Evolutionary conservation across 64 coral and sea anemone genomes (phyloP).

Genomic region (Cladopsammia gracilis): DNA sequence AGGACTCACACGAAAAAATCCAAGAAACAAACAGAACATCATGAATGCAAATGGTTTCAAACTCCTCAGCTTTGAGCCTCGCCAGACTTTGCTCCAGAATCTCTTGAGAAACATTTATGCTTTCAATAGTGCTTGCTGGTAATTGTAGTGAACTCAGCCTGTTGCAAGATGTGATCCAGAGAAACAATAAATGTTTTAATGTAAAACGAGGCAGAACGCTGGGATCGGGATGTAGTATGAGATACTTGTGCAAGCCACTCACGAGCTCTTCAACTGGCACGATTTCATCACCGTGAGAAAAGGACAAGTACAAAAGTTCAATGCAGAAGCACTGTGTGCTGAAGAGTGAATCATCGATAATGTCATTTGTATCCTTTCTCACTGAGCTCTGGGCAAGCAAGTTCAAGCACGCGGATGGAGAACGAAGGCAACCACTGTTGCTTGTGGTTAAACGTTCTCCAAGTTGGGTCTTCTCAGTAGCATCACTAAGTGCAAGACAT

Average conservation of each 20-base stretch:
- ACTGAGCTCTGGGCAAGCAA: constrained; percentile 73
- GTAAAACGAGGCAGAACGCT: constrained; percentile 36
- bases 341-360: constrained; percentile 73
- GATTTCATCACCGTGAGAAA: constrained; percentile 54
- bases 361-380: constrained; percentile 1
- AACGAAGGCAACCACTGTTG: constrained; percentile 27
- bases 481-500: not conserved
- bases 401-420: constrained; percentile 44
- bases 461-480: not conserved
- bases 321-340: constrained; percentile 76
- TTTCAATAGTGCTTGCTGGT: not conserved
- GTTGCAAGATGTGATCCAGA: constrained; percentile 49
- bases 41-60: constrained; percentile 38
- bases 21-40: constrained; percentile 67
- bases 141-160: not conserved
- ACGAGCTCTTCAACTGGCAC: constrained; percentile 32
- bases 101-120: constrained; percentile 45
- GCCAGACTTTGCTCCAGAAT: constrained; percentile 47
- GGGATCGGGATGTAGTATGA: constrained; percentile 37
- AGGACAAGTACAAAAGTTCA: constrained; percentile 79
- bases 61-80: constrained; percentile 43
- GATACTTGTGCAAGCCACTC: constrained; percentile 63
- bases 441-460: not conserved
- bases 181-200: constrained; percentile 57
- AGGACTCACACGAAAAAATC: constrained; percentile 65